Evolutionary conservation across 2,797 vertebrate genomes (phyloP), one percentile per base, ranked within the genome.

Genomic region (Characodon lateralis): DNA sequence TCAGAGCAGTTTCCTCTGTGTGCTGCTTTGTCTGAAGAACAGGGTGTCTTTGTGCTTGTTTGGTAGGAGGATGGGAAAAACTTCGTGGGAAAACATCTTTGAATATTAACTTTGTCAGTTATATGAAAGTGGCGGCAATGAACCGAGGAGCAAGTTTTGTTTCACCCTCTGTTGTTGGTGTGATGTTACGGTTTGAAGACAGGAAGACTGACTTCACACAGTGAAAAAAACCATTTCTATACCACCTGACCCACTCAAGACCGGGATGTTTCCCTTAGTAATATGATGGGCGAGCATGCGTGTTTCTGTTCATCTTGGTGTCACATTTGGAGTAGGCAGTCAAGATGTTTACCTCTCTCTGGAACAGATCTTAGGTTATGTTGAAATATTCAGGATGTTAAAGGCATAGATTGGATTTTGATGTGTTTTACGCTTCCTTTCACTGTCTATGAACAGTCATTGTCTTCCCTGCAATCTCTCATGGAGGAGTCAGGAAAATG

Each of bases 1-100:
- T 51, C 74, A 58, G 66, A 70, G 20, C 24, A n/a, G 20, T 16
- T 66, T 66, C 31, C 31, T 66, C 35, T 66, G 31, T 65, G 63
- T 22, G 65, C 66, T n/a, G 66, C 66, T 69, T 46, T 69, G 6
- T 76, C 24, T 31, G 39, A 53, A 77, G 74, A 55, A 74, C 71
- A 35, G 48, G 1, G 12, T 20, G 28, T 1, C 55, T 68, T 61
- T 56, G 55, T 9, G 53, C 22, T 55, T 8, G 50, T 51, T 8
- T 55, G 22, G 53, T 3, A 12, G 12, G 22, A 55, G 24, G 5
- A 1, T 48, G 61, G 3, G n/a, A 51, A 35, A 51, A 74, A 51
- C 39, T 0, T 2, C 22, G 41, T 5, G 46, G 28, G n/a, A 6
- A 3, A 46, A 12, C 7, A 8, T 55, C 20, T 50, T 9, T 46